Base-by-base conservation (phyloP, 2,888 invertebrate genomes). In the Brachynemurus nebulosus region DNA sequence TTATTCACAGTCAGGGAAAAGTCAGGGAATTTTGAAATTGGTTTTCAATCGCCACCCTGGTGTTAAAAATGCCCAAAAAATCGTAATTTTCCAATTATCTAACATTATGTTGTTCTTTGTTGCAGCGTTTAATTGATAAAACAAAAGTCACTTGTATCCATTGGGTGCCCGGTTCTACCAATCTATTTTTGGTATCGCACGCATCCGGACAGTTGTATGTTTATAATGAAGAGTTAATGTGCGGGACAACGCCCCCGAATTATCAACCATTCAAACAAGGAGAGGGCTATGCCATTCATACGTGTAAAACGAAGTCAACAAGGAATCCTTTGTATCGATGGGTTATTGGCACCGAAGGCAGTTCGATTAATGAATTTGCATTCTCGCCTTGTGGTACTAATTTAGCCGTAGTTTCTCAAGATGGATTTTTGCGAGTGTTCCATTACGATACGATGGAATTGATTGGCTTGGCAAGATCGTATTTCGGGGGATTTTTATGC, bases 401-500 rank as follows among this genome's bases (percentile, higher is more conserved):
- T 66, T 67, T 98, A 53, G 97, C 97, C 5, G 80, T 91, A 36
- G 97, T 91, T 2, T 86, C 92, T 17, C 95, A 91, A 62, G 91
- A 91, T 68, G 98, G 97, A 12, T 89, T 91, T 63, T 71, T 98
- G 30, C 70, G 97, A 50, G 89, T 98, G 45, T 97, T 96, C 69
- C 90, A 95, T 61, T 98, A 95, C 64, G 89, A 95, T 61, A 88
- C 86, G 21, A 95, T 96, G 93, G 97, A 98, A 64, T 71, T 96
- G 49, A 72, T 93, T 44, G 95, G 96, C 12, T 74, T 83, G 46
- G 95, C 95, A 50, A 76, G 93, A 51, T 96, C 96, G 54, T 98
- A 97, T 66, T 98, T 98, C 65, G 98, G 98, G 40, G 97, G 97
- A 27, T 81, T 98, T 57, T 68, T 97, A 35, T 97, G 97, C 65